phyloP scores from a whole-genome alignment of 2,797 vertebrate genomes.

The Peromyscus nudipes region DNA sequence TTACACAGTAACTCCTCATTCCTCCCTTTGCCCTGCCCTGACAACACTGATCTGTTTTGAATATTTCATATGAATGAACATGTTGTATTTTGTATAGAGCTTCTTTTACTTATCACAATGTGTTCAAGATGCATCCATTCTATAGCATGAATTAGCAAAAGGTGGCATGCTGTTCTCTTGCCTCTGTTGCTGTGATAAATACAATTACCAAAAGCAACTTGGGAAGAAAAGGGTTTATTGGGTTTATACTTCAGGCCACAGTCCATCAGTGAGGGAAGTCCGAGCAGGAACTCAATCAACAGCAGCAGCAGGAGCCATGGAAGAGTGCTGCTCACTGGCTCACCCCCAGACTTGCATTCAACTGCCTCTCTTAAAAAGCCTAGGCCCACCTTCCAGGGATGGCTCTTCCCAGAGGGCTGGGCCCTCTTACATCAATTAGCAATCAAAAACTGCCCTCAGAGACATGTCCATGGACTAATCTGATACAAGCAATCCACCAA shows the following conservation, averaged over 20 bases:
- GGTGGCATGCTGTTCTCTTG: not conserved
- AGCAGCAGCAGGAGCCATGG: not conserved
- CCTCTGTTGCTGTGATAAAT: not conserved
- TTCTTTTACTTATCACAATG: not conserved
- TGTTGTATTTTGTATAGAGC: not conserved
- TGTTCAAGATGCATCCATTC: not conserved
- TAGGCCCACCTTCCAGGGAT: not conserved
- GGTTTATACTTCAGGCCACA: not conserved
- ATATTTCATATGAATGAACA: not conserved
- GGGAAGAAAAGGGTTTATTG: not conserved
- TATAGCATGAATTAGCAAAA: not conserved
- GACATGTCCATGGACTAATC: not conserved
- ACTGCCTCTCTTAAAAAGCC: not conserved
- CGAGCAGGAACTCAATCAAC: not conserved
- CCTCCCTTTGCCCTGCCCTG: not conserved
- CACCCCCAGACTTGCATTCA: not conserved
- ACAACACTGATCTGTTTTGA: not conserved
- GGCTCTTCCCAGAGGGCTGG: too few relatives aligned
- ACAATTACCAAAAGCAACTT: not conserved
- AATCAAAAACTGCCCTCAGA: not conserved
- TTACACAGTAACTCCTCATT: not conserved
- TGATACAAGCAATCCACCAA: not conserved
- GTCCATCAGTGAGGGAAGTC: not conserved
- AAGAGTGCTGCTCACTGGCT: not conserved
- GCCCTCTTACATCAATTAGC: not conserved